Conservation (phyloP, 2,797 vertebrate species). For the Eremophila alpestris region DNA sequence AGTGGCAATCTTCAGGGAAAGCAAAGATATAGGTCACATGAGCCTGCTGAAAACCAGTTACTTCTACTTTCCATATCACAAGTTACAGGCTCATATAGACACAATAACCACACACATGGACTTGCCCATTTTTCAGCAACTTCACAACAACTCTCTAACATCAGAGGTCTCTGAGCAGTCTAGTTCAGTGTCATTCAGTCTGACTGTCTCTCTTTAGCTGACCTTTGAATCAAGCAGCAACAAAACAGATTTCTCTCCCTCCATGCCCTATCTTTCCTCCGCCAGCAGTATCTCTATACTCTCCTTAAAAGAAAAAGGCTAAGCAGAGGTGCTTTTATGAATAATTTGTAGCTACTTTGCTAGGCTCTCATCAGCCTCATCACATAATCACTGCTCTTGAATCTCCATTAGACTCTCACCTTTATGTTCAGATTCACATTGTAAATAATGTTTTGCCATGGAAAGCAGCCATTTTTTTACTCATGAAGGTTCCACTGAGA, state of each 20-base stretch:
- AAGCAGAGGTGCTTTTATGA: background rate
- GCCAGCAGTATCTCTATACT: background rate
- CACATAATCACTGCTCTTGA: background rate
- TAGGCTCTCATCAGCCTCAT: background rate
- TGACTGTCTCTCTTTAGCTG: background rate
- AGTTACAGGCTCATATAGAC: background rate
- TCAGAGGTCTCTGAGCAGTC: background rate
- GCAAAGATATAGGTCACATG: background rate
- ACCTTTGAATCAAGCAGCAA: background rate
- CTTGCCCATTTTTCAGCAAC: background rate
- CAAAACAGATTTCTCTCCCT: background rate
- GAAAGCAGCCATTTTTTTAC: background rate
- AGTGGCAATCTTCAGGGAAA: background rate
- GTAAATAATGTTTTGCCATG: background rate
- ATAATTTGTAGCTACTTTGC: background rate
- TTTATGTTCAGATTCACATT: background rate
- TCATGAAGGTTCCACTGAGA: background rate
- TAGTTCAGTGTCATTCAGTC: background rate
- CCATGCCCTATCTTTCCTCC: background rate
- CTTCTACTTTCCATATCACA: background rate
- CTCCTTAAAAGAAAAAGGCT: background rate
- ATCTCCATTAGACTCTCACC: background rate
- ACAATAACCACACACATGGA: background rate
- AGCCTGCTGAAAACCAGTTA: background rate
- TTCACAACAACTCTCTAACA: background rate